Base-by-base conservation (phyloP, 2,888 invertebrate species). In the Romanomermis culicivorax region DNA sequence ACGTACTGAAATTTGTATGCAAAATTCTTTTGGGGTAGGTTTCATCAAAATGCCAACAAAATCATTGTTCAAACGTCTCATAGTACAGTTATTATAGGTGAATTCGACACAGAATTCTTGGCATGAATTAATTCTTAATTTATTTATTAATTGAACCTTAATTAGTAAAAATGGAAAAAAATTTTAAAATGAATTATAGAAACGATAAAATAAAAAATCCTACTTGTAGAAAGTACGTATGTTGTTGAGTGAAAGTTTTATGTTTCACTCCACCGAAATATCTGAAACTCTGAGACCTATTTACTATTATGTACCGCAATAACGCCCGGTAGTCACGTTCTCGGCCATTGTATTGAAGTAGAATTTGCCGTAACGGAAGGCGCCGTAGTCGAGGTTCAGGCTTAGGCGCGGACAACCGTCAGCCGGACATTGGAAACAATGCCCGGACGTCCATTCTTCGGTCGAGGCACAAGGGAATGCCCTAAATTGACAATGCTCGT, bases 391-490 rank as follows among this genome's bases (percentile, higher is more conserved):
- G 4, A 23, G 7, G 4, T 11, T n/a, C 4, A n/a, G 23, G 11
- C 45, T 23, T n/a, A 23, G 4, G 7, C 7, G 4, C 23, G 45
- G 45, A 23, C 45, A 45, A n/a, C 45, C 45, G 23, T 11, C 23
- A 23, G 11, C 11, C 23, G 45, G 45, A 23, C 51, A 51, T n/a
- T 2, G 2, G 20, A 45, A 43, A 65, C 84, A 84, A 56, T 78
- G 76, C 17, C 84, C 84, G 48, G 76, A 79, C 52, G 87, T 71
- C 62, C 87, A 85, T 57, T 81, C 79, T 58, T 83, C 80, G 72
- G 79, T 84, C 24, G 81, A 81, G 20, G 79, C 75, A 66, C 89
- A 89, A 55, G 81, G 79, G 55, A 84, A 80, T 0, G 80, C 80
- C 64, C 79, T 72, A 66, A 82, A 88, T 0, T 82, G 79, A 63